Evolutionary conservation across 2,888 invertebrate species (phyloP), one percentile per base, ranked within the genome.

Genomic region (Uloborus plumipes): DNA sequence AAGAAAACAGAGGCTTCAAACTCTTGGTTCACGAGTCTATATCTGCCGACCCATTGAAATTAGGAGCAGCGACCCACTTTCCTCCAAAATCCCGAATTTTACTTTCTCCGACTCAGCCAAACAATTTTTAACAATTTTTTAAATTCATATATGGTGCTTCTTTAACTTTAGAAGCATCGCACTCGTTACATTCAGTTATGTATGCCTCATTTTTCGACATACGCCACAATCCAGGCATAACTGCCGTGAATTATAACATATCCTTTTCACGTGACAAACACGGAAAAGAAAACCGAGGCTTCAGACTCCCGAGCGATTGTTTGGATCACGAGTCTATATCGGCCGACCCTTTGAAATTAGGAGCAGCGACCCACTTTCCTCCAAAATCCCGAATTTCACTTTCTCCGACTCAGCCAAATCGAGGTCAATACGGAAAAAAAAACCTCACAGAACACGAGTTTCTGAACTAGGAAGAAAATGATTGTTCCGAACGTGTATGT

Each of bases 371-470:
- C 74, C 51, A 73, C 11, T 67, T 79, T 66, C 22, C n/a, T 31
- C n/a, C 50, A 65, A 65, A 16, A 53, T 64, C 72, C 62, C 16
- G 59, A 58, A 69, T 81, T 69, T 70, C 80, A 70, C 80, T 81
- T 81, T 74, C 73, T 51, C 49, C 67, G 18, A 51, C 18, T 22
- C 26, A 22, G 22, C 20, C 16, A 47, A 66, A 80, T 67, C 49
- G 73, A 22, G 80, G 80, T 70, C 69, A 81, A 39, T 49, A 16
- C 74, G 80, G 80, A 81, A 81, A 74, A 74, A 26, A 70, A 65
- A 64, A 55, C 50, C 53, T 62, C 20, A n/a, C 26, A 71, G 71
- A 78, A 78, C 39, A 39, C 39, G 39, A 39, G 39, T 39, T 39
- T 39, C 39, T 6, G 39, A 39, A 39, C 77, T 65, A 78, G 77